Percentiles rank a stretch among this genome's conserved stretches.
phyloP scores from a whole-genome alignment of 2,113 vertebrate genomes.

The Lathamus discolor region DNA sequence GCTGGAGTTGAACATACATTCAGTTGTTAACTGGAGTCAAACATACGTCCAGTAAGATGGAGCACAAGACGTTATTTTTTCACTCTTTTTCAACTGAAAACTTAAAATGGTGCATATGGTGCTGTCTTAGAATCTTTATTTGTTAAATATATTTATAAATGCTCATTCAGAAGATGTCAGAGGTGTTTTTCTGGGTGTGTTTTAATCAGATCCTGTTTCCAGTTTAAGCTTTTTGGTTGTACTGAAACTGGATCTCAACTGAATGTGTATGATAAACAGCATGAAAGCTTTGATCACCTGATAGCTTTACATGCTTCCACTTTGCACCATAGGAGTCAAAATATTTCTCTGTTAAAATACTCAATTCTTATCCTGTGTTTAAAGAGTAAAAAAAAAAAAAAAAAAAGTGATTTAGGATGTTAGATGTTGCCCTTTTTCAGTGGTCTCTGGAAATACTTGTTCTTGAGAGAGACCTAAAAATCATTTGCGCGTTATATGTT shows the following conservation, averaged over 20 bases:
- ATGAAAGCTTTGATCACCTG: not conserved
- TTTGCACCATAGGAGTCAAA: not conserved
- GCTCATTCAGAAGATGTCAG: not conserved
- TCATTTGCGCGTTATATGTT: not conserved
- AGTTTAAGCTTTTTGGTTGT: not conserved
- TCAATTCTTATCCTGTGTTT: not conserved
- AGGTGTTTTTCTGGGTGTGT: not conserved
- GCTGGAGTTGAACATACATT: not conserved
- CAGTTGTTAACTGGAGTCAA: not conserved
- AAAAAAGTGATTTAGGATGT: not conserved
- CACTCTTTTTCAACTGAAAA: not conserved
- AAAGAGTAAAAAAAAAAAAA: too few species aligned
- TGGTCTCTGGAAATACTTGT: not conserved
- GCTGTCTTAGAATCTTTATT: not conserved
- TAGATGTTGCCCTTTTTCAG: not conserved
- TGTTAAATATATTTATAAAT: not conserved
- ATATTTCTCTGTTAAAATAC: not conserved
- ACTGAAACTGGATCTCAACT: not conserved
- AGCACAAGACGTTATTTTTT: not conserved
- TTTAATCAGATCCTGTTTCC: not conserved
- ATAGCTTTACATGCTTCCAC: not conserved
- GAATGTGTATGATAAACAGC: not conserved
- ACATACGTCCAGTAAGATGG: not conserved
- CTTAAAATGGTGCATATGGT: not conserved
- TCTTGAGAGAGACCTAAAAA: not conserved